Evolutionary conservation across 1,140 invertebrate genomes (phyloP).

Genomic region (Leucophenga varia): DNA sequence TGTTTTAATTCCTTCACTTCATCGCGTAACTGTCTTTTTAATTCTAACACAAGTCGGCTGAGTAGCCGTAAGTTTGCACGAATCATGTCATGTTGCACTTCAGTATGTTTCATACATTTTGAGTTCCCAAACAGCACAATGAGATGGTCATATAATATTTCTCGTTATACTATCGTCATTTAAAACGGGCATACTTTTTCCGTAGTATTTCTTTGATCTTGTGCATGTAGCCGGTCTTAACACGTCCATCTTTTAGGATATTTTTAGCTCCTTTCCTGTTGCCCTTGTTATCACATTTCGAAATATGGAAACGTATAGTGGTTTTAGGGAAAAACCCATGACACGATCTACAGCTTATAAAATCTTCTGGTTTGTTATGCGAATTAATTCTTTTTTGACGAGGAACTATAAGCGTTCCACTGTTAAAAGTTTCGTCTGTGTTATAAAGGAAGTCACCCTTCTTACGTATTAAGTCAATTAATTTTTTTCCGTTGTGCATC

Average conservation of each 20-base stretch:
- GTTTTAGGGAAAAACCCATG: not conserved
- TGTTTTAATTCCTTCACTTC: not conserved
- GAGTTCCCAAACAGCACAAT: not conserved
- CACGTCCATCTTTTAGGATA: not conserved
- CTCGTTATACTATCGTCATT: conserved; percentile 2
- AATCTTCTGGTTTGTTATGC: not conserved
- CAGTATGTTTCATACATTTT: not conserved
- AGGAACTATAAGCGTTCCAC: not conserved
- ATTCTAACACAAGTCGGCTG: not conserved
- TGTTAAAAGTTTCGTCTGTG: not conserved
- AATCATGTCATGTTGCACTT: conserved; percentile 3
- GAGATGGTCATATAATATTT: not conserved
- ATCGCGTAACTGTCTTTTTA: not conserved
- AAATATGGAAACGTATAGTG: not conserved
- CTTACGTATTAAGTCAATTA: not conserved
- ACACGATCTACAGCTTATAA: not conserved
- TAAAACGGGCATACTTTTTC: not conserved
- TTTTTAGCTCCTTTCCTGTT: not conserved
- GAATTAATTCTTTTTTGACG: not conserved
- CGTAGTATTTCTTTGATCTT: not conserved
- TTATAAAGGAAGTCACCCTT: not conserved
- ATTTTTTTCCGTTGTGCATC: not conserved
- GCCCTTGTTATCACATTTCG: not conserved
- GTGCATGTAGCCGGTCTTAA: not conserved
- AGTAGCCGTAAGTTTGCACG: conserved; percentile 1